Conservation (phyloP, 1,140 invertebrate genomes). For the Galleria mellonella region DNA sequence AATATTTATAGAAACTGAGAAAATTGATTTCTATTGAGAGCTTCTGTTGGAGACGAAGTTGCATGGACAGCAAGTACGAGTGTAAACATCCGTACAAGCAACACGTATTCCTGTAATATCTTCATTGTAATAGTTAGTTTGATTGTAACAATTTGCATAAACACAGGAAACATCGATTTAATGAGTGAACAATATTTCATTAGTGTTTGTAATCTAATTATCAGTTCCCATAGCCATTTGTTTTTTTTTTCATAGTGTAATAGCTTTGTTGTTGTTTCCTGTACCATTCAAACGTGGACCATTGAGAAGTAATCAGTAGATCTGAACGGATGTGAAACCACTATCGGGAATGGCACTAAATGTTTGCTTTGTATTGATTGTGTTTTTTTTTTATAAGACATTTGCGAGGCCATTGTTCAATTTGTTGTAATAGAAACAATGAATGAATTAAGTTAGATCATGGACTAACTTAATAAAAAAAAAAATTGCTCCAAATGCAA, state of each 20-base stretch:
- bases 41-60: too few species aligned
- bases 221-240: conserved; percentile 49
- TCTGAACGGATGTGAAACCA: conserved; percentile 4
- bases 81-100: too few species aligned
- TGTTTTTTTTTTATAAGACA: neutral
- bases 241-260: conserved; percentile 43
- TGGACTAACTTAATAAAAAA: too few species aligned
- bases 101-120: too few species aligned
- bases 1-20: too few species aligned
- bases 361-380: neutral
- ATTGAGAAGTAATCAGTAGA: conserved; percentile 1
- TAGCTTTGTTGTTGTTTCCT: conserved; percentile 5
- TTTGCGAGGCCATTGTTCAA: neutral
- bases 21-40: too few species aligned
- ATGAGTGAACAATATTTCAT: conserved; percentile 16
- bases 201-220: conserved; percentile 49
- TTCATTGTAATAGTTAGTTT: neutral
- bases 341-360: neutral
- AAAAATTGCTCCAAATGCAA: too few species aligned
- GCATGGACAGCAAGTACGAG: too few species aligned
- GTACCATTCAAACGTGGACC: too few species aligned
- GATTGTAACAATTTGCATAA: neutral
- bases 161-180: conserved; percentile 37
- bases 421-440: neutral
- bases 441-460: too few species aligned